These are phyloP conservation scores for Megalopta genalis DNA, from an alignment of 1,140 invertebrate species.

Conservation along the genomic window DNA sequence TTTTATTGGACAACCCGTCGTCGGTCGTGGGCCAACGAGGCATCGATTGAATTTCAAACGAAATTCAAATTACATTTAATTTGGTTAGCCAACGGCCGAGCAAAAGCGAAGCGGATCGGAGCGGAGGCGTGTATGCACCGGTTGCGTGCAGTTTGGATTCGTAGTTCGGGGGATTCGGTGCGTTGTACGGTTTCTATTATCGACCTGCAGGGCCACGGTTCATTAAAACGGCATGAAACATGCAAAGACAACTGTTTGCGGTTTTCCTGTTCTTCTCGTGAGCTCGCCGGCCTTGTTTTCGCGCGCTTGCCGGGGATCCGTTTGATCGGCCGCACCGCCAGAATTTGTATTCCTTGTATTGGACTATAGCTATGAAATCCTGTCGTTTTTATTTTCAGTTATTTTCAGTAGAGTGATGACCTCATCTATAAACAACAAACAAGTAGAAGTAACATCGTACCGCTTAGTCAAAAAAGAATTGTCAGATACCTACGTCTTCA, in stretches of 20 bases:
- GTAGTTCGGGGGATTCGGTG: conserved; percentile 40
- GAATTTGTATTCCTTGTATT: too few relatives aligned
- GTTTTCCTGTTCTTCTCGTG: neutral
- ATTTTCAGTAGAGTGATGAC: too few relatives aligned
- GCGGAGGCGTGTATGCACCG: conserved; percentile 16
- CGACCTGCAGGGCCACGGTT: conserved; percentile 47
- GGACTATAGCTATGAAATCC: too few relatives aligned
- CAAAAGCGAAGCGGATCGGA: conserved; percentile 1
- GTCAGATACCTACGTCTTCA: too few relatives aligned
- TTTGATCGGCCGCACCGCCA: neutral
- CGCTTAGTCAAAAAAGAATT: too few relatives aligned
- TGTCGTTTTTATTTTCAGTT: too few relatives aligned
- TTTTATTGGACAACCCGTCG: conserved; percentile 56
- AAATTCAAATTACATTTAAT: conserved; percentile 76
- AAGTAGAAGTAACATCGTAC: too few relatives aligned
- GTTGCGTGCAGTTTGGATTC: conserved; percentile 50
- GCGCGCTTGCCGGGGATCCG: too few relatives aligned
- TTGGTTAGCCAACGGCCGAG: conserved; percentile 67
- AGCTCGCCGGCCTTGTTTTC: neutral
- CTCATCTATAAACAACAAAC: too few relatives aligned
- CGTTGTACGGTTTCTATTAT: conserved; percentile 64
- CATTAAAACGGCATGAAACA: conserved; percentile 57
- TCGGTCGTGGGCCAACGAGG: conserved; percentile 23
- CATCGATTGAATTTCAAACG: conserved; percentile 76
- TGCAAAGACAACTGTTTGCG: conserved; percentile 43